Evolutionary conservation across 2,888 invertebrate species (phyloP), one percentile per base, ranked within the genome.

Genomic region (Caenorhabditis sinica): DNA sequence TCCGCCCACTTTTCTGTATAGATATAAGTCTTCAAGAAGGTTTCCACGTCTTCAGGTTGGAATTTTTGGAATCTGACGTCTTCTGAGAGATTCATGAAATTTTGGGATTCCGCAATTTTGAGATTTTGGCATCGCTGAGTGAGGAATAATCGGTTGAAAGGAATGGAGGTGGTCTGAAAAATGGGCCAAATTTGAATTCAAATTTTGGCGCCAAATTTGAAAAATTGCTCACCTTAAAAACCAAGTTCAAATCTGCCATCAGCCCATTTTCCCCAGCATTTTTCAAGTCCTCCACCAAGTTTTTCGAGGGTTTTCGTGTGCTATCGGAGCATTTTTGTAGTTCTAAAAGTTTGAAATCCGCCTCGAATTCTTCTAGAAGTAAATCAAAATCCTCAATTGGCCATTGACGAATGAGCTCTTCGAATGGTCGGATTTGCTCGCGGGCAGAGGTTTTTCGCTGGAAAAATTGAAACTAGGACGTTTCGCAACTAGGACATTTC

Each of bases 371-470:
- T 13, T 43, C 56, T 33, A 82, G 20, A 45, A 87, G 63, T 8
- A 73, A 23, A 13, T 82, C 61, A 5, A 82, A 20, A 63, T 85
- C 79, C 1, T 4, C 17, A n/a, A 65, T 13, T 43, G 88, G 87
- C 90, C 90, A 90, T 33, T 43, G 72, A 51, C 75, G 73, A 9
- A 90, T 87, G 28, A 90, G 72, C 28, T 86, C 86, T 30, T 60
- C 65, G 49, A 86, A 86, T 17, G 86, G 83, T 0, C 73, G 71
- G 8, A 75, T 79, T 45, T 72, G 45, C 9, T 82, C 77, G 6
- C 68, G 65, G 17, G 51, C 17, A 5, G 83, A 56, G 0, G 75
- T 43, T 68, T 82, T 81, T 81, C 81, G 8, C 69, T 80, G 43
- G 23, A 80, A 82, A n/a, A n/a, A n/a, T n/a, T n/a, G n/a, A n/a